Evolutionary conservation across 2,113 vertebrate species (phyloP), one percentile per base, ranked within the genome.

Genomic region (Cavia aperea): DNA sequence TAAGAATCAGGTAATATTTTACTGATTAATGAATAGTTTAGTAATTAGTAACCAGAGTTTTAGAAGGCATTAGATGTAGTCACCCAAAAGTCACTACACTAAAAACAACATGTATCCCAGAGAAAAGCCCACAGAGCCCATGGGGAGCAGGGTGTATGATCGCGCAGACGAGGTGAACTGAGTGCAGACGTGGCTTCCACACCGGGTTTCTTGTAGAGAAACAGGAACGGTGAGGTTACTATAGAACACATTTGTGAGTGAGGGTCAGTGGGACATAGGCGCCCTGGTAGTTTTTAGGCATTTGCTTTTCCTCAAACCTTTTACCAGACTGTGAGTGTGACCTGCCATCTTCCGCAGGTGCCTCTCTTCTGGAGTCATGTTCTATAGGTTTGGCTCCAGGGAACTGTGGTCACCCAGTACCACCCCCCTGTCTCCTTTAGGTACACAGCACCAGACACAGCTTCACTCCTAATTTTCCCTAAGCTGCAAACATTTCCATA

Each of bases 301-400:
- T 18, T 77, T 92, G n/a, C 46, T 81, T 89, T 92, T 49, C 60
- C n/a, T 92, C 29, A 75, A 0, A 90, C 58, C 46, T 88, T 73
- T 70, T 86, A 16, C 10, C 4, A 72, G 12, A 46, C 49, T 95
- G 18, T 73, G 77, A 63, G 33, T 31, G 33, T 91, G 60, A 91
- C 43, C 46, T 91, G 21, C 49, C 33, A 33, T 73, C 18, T 88
- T 33, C 70, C 56, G 4, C 15, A 77, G 86, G 77, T 86, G 46
- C 70, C 89, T 81, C 51, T 90, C 84, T 82, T 89, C 90, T 88
- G 15, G 15, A 51, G 78, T 87, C 89, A 6, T 54, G 4, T 86
- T 78, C 51, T 29, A 43, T 85, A n/a, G 93, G 63, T 81, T 91
- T 78, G 63, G 21, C 18, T 88, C 81, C 89, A 94, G 94, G 63